Conservation (phyloP, 2,888 invertebrate genomes). For the Lingula anatina region DNA sequence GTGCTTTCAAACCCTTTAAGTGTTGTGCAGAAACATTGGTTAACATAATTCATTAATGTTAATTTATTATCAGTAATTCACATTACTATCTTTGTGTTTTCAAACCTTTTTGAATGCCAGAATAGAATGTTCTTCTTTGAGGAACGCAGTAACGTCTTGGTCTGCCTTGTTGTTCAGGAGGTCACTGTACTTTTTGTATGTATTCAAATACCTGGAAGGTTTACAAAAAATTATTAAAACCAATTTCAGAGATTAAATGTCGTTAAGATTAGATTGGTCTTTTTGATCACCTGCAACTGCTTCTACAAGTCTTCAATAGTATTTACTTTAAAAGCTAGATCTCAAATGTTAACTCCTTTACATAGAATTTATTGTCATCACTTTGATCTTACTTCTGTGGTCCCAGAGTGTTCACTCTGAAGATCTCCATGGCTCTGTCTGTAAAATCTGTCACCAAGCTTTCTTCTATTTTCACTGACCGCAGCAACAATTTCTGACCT, state of each 20-base stretch:
- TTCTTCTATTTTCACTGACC: slow-evolving; percentile 50
- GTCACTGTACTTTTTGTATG: slow-evolving; percentile 49
- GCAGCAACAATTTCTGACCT: slow-evolving; percentile 37
- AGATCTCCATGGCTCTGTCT: slow-evolving; percentile 48
- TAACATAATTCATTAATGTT: no score
- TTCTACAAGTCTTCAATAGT: no score
- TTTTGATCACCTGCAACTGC: background rate
- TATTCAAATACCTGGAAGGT: slow-evolving; percentile 33
- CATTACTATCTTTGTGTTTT: no score
- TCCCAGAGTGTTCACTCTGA: slow-evolving; percentile 49
- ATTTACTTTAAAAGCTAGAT: background rate
- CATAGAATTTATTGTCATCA: no score
- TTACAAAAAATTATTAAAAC: background rate
- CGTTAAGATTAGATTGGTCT: background rate
- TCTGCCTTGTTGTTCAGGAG: slow-evolving; percentile 51
- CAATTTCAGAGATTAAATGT: background rate
- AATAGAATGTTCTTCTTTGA: slow-evolving; percentile 45
- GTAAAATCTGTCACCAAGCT: slow-evolving; percentile 45
- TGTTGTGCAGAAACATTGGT: no score
- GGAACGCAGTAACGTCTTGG: slow-evolving; percentile 48
- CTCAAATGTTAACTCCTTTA: no score
- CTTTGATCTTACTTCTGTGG: slow-evolving; percentile 51
- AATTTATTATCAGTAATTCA: no score
- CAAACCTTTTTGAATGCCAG: slow-evolving; percentile 44
- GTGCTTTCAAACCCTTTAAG: no score